Base-by-base conservation (phyloP, 1,140 invertebrate species). In the Brachionus paranguensis region DNA sequence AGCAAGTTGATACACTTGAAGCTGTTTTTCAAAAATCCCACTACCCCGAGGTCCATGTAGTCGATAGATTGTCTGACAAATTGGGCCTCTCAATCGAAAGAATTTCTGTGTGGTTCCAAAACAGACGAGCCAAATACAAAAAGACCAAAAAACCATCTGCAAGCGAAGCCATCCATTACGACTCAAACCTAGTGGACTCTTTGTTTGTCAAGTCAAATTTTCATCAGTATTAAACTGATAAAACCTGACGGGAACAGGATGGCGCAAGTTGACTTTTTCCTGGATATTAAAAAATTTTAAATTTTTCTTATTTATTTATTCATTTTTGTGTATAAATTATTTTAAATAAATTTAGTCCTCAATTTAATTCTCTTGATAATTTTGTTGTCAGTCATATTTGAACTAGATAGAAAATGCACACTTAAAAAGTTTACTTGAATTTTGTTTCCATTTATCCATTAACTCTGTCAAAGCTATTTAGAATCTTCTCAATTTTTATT, bases 21-120 rank as follows among this genome's bases (percentile, higher is more conserved):
- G 78, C 78, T 7, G 60, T 68, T 0, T 81, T 81, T 65, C 50
- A 81, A 27, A 60, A 68, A 81, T 64, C 78, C 12, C 78, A 81
- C 64, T 81, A 81, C 11, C 78, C 78, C 4, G 78, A 81, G 20
- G 78, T 81, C n/a, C n/a, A 81, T 81, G 78, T 81, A 20, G 78
- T 81, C 2, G 78, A 81, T 64, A 1, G 78, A 37, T 81, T 81
- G 41, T 81, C 78, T n/a, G 64, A 81, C 17, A 60, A 64, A 65
- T 33, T 81, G 4, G 41, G 27, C 6, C 45, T 83, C 8, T 68
- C 79, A n/a, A 68, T 50, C 17, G 79, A 65, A 72, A 47, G 79
- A 68, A 68, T 83, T 17, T 47, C 41, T 5, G 79, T 83, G 7
- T 83, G 79, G 79, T 83, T 83, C 24, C 79, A 83, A 50, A 83